Evolutionary conservation across 2,888 invertebrate genomes (phyloP), one percentile per base, ranked within the genome.

Genomic region (Hydropsyche betteni): DNA sequence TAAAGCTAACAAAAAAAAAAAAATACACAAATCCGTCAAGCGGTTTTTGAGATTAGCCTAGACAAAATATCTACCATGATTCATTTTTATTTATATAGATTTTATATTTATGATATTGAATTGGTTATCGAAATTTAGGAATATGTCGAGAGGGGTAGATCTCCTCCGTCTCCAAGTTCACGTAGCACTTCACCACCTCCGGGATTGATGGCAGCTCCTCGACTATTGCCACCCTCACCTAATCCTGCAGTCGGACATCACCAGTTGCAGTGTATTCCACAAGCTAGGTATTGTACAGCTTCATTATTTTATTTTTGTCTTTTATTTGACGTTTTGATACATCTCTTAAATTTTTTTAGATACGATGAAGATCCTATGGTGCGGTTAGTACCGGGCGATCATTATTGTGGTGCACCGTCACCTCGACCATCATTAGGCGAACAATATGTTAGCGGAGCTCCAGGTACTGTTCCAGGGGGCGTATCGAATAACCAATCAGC

Each of bases 301-400:
- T 10, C 12, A 2, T 12, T 55, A 10, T 64, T 34, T 14, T 64
- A n/a, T 16, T 14, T 12, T n/a, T 1, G 50, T 16, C 50, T 44
- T 50, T 16, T 50, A 7, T 5, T 50, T 16, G 12, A 14, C 33
- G 3, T 24, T 16, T 24, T 64, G 36, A 16, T 24, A 16, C n/a
- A 8, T 58, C 3, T 51, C 3, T 2, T n/a, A 58, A 1, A 58
- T 10, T 7, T 64, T 24, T 77, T 1, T 79, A 88, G 88, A 83
- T 88, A 88, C 81, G 88, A 88, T 81, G 88, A 88, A 77, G 85
- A 87, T 14, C 87, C 87, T 0, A 81, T 87, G 74, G 87, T 87
- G 81, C 86, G 87, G 80, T 81, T 88, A 2, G 87, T 86, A 0
- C 76, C 68, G 68, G 73, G 55, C 68, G 76, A 61, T 76, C 78